Percentiles rank a stretch among this genome's conserved stretches.
Conservation (phyloP, 2,113 vertebrate species). For the Zeus faber region DNA sequence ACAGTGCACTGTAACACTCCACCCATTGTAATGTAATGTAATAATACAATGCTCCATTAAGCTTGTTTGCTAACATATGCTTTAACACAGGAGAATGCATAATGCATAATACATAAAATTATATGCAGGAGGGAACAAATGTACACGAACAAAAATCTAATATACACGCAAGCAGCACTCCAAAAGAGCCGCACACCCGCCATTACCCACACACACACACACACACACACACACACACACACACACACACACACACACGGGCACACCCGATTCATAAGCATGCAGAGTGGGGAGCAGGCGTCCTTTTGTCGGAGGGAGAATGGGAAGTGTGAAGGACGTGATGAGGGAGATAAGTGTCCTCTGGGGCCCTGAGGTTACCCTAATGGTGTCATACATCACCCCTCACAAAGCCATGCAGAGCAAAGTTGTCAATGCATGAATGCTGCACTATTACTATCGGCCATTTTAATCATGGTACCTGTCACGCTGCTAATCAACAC, state of each 20-base stretch:
- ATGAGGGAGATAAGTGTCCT: conserved; percentile 76
- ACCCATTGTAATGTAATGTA: too few relatives aligned
- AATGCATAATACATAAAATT: conserved; percentile 19
- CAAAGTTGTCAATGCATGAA: conserved; percentile 80
- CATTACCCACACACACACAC: conserved; percentile 21
- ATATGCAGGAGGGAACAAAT: conserved; percentile 2
- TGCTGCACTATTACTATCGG: conserved; percentile 78
- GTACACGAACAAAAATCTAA: not conserved
- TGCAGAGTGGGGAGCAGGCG: conserved; percentile 63
- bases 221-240: conserved; percentile 27
- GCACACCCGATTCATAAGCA: conserved; percentile 62
- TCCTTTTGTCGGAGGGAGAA: conserved; percentile 71
- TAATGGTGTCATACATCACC: conserved; percentile 80
- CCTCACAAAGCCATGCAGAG: conserved; percentile 76
- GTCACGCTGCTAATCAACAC: conserved; percentile 77
- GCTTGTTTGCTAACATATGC: not conserved
- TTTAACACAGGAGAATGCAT: not conserved
- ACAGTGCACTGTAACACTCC: not conserved
- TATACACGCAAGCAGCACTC: not conserved
- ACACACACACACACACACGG: conserved; percentile 36
- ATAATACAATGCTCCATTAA: not conserved
- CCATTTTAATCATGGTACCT: conserved; percentile 80
- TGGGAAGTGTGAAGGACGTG: conserved; percentile 77
- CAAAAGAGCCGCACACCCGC: not conserved
- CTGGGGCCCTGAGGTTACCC: conserved; percentile 77